Conservation (phyloP, 2,888 invertebrate genomes). For the Hanleya hanleyi region DNA sequence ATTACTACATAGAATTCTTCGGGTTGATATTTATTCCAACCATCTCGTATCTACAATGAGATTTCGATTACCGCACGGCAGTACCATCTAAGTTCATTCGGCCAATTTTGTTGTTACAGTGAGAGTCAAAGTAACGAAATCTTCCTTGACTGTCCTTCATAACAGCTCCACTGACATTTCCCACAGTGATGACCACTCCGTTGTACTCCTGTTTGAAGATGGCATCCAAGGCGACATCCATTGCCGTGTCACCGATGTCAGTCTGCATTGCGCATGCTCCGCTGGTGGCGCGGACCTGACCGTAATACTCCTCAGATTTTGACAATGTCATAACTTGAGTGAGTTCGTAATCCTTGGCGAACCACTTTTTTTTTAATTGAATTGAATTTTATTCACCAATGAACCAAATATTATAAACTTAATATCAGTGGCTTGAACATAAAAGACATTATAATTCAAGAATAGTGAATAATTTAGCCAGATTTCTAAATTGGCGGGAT, state of each 20-base stretch:
- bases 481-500: no score
- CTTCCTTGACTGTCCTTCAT: neutral
- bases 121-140: slow-evolving; percentile 7
- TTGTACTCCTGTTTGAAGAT: neutral
- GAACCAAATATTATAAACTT: no score
- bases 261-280: neutral
- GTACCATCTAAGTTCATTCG: neutral
- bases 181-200: neutral
- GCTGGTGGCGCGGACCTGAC: neutral
- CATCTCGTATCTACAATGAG: no score
- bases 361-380: neutral
- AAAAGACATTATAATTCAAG: no score
- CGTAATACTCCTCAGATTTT: slow-evolving; percentile 2
- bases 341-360: neutral
- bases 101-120: slow-evolving; percentile 7
- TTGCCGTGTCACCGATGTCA: neutral
- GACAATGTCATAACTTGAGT: neutral
- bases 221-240: slow-evolving; percentile 3
- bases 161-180: neutral
- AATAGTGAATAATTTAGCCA: no score
- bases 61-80: no score
- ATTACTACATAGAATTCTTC: no score
- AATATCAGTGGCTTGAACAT: no score
- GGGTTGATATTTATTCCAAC: no score
- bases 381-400: no score